These are phyloP conservation scores for Xestia c-nigrum DNA, from an alignment of 2,888 invertebrate genomes.

Conservation along the genomic window DNA sequence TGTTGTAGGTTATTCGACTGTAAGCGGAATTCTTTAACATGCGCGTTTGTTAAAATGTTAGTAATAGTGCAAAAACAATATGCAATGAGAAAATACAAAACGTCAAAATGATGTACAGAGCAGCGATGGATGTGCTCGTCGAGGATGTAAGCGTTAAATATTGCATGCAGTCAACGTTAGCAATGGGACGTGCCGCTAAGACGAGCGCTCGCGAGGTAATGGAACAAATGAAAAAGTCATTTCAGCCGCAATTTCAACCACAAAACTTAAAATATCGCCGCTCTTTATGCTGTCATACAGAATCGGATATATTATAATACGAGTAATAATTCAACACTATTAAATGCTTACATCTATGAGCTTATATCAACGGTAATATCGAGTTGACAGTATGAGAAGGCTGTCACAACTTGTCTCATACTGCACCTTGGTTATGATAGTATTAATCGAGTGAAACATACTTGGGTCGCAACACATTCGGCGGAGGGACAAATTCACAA, in stretches of 20 bases:
- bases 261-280: constrained; percentile 68
- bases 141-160: constrained; percentile 88
- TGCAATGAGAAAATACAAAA: constrained; percentile 80
- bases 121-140: constrained; percentile 83
- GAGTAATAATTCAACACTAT: constrained; percentile 68
- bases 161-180: constrained; percentile 90
- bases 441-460: constrained; percentile 88
- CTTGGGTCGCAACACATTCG: constrained; percentile 93
- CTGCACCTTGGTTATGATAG: constrained; percentile 36
- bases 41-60: constrained; percentile 80
- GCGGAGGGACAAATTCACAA: constrained; percentile 95
- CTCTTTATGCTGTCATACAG: constrained; percentile 67
- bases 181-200: constrained; percentile 88
- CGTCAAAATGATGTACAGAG: constrained; percentile 80
- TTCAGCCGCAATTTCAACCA: constrained; percentile 78
- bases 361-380: constrained; percentile 56
- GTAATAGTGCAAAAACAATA: constrained; percentile 80
- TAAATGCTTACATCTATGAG: constrained; percentile 67
- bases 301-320: constrained; percentile 58
- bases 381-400: constrained; percentile 61
- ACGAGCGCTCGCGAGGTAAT: constrained; percentile 85
- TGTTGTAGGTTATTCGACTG: constrained; percentile 76
- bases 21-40: constrained; percentile 81
- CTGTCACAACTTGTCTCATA: constrained; percentile 42
- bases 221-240: constrained; percentile 81